phyloP scores from a whole-genome alignment of 2,113 vertebrate genomes.

The Pipa parva region DNA sequence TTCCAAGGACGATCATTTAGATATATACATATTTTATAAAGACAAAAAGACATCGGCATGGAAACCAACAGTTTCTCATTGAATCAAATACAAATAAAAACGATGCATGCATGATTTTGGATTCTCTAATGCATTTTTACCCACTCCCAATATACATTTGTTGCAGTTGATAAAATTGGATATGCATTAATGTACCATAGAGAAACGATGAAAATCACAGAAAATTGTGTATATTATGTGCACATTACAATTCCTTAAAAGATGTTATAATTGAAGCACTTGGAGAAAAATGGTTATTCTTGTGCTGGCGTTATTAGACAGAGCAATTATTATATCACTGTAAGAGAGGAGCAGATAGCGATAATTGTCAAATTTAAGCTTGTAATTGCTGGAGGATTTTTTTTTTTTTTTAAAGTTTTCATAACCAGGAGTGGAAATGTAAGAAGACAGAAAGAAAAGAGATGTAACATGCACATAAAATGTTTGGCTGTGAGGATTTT shows the following conservation, averaged over 20 bases:
- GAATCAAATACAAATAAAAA: too few species aligned
- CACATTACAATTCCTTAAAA: constrained; percentile 4
- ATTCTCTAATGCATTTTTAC: too few species aligned
- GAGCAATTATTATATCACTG: constrained; percentile 29
- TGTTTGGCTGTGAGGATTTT: too few species aligned
- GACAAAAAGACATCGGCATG: background rate
- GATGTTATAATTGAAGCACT: constrained; percentile 8
- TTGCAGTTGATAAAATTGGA: too few species aligned
- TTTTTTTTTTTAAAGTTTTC: constrained; percentile 14
- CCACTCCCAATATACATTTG: too few species aligned
- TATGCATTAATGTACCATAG: background rate
- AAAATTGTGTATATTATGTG: background rate
- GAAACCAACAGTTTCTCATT: background rate
- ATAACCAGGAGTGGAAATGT: constrained; percentile 18
- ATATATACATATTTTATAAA: background rate
- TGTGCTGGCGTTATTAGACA: constrained; percentile 5
- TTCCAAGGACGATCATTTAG: background rate
- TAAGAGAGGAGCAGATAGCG: constrained; percentile 18
- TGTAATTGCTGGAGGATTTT: constrained; percentile 21
- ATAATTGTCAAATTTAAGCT: constrained; percentile 36
- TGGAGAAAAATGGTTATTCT: background rate
- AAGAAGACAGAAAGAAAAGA: background rate
- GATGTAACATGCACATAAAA: background rate
- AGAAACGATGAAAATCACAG: background rate
- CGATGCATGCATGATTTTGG: too few species aligned